These are phyloP conservation scores for Taenioides sp. DNA, from an alignment of 2,797 vertebrate species.

Conservation along the genomic window DNA sequence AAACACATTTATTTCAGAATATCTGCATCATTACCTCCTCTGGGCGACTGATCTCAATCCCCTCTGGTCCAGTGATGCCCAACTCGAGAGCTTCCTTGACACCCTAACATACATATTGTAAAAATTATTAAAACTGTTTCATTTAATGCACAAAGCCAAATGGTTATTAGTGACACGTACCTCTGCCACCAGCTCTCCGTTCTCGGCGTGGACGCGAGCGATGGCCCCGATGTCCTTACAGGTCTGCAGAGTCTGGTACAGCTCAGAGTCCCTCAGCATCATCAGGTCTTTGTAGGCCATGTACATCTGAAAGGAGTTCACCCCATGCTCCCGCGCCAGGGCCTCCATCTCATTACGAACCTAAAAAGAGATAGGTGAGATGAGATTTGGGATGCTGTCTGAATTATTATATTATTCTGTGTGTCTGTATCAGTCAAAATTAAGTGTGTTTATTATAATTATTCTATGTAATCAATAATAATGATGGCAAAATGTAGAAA, in stretches of 20 bases:
- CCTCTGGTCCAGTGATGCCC: constrained; percentile 74
- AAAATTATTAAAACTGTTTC: background rate
- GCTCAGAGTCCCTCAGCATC: constrained; percentile 74
- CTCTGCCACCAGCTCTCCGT: constrained; percentile 75
- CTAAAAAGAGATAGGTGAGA: constrained; percentile 63
- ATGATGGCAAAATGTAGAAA: background rate
- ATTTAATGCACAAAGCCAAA: background rate
- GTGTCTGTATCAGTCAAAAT: background rate
- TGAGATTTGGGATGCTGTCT: background rate
- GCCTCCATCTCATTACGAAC: constrained; percentile 93
- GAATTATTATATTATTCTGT: background rate
- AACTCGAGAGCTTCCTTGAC: constrained; percentile 71
- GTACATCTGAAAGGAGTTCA: constrained; percentile 79
- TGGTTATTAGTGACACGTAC: constrained; percentile 22
- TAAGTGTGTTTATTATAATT: background rate
- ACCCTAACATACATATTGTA: constrained; percentile 40
- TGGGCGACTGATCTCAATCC: constrained; percentile 74
- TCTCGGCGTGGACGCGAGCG: constrained; percentile 72
- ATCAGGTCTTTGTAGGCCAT: constrained; percentile 77
- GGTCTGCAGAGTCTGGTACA: constrained; percentile 72
- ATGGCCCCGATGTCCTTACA: constrained; percentile 76
- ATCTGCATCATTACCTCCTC: constrained; percentile 61
- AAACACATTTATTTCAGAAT: background rate
- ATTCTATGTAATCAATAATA: background rate
- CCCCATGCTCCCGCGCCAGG: constrained; percentile 87